These are phyloP conservation scores for Synanthedon formicaeformis DNA, from an alignment of 2,888 invertebrate genomes.

Conservation along the genomic window DNA sequence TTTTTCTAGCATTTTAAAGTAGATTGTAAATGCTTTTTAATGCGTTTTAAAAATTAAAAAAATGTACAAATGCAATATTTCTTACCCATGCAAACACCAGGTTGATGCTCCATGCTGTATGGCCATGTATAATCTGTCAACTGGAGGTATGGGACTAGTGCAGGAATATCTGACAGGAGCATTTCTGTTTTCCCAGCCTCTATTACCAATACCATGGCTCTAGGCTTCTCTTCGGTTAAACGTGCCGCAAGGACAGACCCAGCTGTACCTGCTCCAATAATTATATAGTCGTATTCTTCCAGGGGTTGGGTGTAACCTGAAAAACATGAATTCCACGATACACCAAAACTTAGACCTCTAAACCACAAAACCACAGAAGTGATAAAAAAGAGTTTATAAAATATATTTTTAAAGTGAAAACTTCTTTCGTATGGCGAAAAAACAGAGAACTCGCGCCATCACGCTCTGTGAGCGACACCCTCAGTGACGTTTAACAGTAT, in stretches of 20 bases:
- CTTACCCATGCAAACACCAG: constrained; percentile 65
- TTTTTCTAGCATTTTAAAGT: no score
- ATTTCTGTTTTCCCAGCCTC: constrained; percentile 71
- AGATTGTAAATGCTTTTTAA: no score
- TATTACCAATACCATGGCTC: constrained; percentile 71
- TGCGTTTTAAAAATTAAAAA: neutral
- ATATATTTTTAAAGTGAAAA: no score
- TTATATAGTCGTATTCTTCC: constrained; percentile 74
- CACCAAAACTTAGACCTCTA: no score
- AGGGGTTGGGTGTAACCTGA: constrained; percentile 32
- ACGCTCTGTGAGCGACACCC: no score
- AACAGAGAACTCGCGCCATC: no score
- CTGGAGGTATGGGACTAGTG: constrained; percentile 68
- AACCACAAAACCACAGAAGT: no score
- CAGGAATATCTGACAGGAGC: constrained; percentile 69
- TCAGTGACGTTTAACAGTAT: no score
- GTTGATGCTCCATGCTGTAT: constrained; percentile 72
- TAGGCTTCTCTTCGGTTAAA: constrained; percentile 71
- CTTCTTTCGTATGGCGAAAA: no score
- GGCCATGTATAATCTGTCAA: constrained; percentile 74
- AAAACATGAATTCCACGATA: constrained; percentile 6
- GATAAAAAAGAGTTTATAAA: no score
- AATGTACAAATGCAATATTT: neutral
- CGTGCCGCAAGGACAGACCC: constrained; percentile 79
- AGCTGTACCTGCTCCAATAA: constrained; percentile 78